Evolutionary conservation across 37 sponge, comb jelly and placozoan species (phyloP), one percentile per base, ranked within the genome.

Genomic region (Halichondria panicea): DNA sequence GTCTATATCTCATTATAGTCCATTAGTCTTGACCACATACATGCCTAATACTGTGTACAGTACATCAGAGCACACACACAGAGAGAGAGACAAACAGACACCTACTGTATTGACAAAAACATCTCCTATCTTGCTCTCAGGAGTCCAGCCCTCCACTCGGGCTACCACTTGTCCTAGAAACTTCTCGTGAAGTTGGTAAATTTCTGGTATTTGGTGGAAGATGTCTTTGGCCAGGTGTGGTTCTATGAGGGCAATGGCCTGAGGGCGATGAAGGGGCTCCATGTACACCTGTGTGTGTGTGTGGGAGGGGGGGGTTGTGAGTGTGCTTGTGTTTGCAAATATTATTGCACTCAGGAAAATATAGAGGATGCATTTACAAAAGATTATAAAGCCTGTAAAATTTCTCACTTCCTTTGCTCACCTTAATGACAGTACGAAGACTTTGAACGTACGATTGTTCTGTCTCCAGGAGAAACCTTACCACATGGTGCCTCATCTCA

Each of bases 191-290:
- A 82, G 43, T 27, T 18, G 25, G 50, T 55, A 66, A 6, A 92
- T 74, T 55, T 88, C 81, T 4, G 93, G 93, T 21, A 92, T 85
- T 63, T 88, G 93, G 65, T 71, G 88, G 78, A 92, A 92, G 38
- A 92, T 92, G 41, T 88, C 90, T n/a, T 75, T 73, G 37, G 84
- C 76, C 35, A 92, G 60, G 42, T 44, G 27, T 2, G 60, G 52
- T 8, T 76, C 81, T 22, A 78, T 68, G 39, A 92, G 21, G 22
- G 44, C 65, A 2, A 77, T 63, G 28, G 78, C 72, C 25, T 79
- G 84, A 15, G 85, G 68, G 4, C 59, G 36, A 22, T 63, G 58
- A 31, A 92, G 72, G 11, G 93, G 78, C 41, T 83, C 85, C 40
- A 80, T 55, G 71, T 88, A 84, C 9, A 76, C 85, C 85, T 92